Conservation (phyloP, 1,140 invertebrate genomes). For the Thaumatotibia leucotreta region DNA sequence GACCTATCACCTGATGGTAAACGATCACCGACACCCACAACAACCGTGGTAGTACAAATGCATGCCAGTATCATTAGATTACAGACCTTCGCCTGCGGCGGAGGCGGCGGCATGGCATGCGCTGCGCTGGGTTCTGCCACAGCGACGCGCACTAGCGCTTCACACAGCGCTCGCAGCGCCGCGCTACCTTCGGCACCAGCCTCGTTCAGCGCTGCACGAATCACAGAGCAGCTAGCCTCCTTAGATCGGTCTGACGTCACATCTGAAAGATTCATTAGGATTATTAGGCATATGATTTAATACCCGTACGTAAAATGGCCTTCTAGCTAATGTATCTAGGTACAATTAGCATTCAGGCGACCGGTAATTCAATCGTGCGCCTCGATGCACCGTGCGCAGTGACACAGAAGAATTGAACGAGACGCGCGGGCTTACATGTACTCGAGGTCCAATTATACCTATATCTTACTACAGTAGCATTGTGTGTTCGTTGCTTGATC, state of each 20-base stretch:
- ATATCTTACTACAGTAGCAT: not conserved
- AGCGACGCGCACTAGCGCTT: slow-evolving; percentile 69
- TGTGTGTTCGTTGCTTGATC: not conserved
- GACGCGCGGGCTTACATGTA: not conserved
- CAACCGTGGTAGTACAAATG: too few species aligned
- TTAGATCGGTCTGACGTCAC: slow-evolving; percentile 43
- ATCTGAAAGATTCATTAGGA: slow-evolving; percentile 27
- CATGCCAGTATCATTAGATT: not conserved
- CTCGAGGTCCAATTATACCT: not conserved
- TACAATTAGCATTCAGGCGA: not conserved
- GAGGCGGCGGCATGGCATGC: slow-evolving; percentile 56
- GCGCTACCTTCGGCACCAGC: slow-evolving; percentile 29
- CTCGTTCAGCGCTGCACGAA: slow-evolving; percentile 39
- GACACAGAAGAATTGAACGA: not conserved
- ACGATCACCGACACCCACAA: too few species aligned
- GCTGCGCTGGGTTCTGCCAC: slow-evolving; percentile 43
- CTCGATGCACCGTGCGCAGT: not conserved
- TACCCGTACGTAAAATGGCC: not conserved
- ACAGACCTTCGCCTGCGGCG: slow-evolving; percentile 61
- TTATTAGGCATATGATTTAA: not conserved
- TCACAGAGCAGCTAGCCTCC: slow-evolving; percentile 37
- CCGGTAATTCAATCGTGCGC: not conserved
- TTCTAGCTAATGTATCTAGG: not conserved
- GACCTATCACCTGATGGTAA: too few species aligned
- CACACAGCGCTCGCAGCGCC: slow-evolving; percentile 63